Percentiles rank a stretch among this genome's conserved stretches.
Conservation (phyloP, 1,140 invertebrate genomes). For the Goniozus legneri region DNA sequence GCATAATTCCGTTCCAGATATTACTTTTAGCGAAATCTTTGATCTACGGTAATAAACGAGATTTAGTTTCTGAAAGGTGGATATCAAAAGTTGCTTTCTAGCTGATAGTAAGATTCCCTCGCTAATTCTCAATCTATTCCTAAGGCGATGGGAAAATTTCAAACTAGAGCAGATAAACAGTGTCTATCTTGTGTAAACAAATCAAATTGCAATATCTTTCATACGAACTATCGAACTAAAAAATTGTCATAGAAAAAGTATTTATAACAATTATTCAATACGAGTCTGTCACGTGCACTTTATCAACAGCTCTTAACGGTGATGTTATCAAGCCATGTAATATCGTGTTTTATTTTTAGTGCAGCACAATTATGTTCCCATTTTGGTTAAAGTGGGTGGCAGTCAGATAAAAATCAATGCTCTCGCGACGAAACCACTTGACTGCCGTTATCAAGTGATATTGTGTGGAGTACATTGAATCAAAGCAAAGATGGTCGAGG, state of each 20-base stretch:
- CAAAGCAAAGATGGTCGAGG: too few relatives aligned
- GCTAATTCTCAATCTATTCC: conserved; percentile 10
- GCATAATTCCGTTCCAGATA: too few relatives aligned
- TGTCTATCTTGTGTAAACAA: too few relatives aligned
- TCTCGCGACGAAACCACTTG: background rate
- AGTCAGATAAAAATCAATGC: background rate
- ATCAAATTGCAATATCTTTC: too few relatives aligned
- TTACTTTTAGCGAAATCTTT: too few relatives aligned
- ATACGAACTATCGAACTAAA: too few relatives aligned
- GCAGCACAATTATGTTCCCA: background rate
- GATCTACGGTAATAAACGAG: background rate
- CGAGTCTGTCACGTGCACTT: conserved; percentile 20
- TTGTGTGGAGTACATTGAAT: too few relatives aligned
- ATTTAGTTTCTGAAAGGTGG: conserved; percentile 14
- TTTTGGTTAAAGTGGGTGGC: background rate
- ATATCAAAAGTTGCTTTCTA: conserved; percentile 14
- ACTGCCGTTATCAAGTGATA: too few relatives aligned
- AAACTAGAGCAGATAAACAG: too few relatives aligned
- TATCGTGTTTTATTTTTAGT: background rate
- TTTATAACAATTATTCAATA: too few relatives aligned
- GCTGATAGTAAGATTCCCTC: conserved; percentile 9
- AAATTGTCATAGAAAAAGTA: too few relatives aligned
- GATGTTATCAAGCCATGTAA: background rate
- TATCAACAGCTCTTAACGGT: conserved; percentile 33
- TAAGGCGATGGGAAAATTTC: too few relatives aligned